Base-by-base conservation (phyloP, 2,888 invertebrate genomes). In the Spisula solida region DNA sequence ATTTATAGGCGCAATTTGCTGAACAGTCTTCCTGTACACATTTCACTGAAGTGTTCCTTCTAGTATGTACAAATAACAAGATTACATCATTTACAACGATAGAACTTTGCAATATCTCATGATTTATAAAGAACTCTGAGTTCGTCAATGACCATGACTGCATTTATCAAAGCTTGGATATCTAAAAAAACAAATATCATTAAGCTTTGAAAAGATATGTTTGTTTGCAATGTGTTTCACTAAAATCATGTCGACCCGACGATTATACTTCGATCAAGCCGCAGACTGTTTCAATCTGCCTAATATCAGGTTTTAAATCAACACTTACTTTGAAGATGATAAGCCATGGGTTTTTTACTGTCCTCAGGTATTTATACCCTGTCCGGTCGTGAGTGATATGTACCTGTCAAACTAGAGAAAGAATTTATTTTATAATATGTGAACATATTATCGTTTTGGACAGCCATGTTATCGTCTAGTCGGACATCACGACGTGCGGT, bases 401-500 rank as follows among this genome's bases (percentile, higher is more conserved):
- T 47, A 66, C 84, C 81, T 84, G 81, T 81, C 86, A 85, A 79
- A 86, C 48, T n/a, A 34, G 47, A 29, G 41, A 47, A 78, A 85
- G 88, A 91, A 91, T 88, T 91, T 91, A 87, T 91, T 91, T 91
- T 91, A 91, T 84, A 91, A 91, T 91, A 84, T 51, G 82, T 80
- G 81, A 81, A 48, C 47, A 41, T 79, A 79, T 88, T 82, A 86
- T 83, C 89, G 47, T 18, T 41, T 60, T 81, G 70, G 82, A 78
- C 80, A 47, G 75, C 82, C 83, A 66, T 66, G 81, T 66, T 51
- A 81, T 48, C 47, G 81, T 86, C 66, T 81, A 48, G 70, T 47
- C 31, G 86, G 86, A 81, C 86, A 66, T 6, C 56, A 79, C 79
- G 79, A 56, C 85, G 56, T 85, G 78, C 75, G 89, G 87, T 89